Evolutionary conservation across 1,140 invertebrate species (phyloP).

Genomic region (Drosophila seguyi): DNA sequence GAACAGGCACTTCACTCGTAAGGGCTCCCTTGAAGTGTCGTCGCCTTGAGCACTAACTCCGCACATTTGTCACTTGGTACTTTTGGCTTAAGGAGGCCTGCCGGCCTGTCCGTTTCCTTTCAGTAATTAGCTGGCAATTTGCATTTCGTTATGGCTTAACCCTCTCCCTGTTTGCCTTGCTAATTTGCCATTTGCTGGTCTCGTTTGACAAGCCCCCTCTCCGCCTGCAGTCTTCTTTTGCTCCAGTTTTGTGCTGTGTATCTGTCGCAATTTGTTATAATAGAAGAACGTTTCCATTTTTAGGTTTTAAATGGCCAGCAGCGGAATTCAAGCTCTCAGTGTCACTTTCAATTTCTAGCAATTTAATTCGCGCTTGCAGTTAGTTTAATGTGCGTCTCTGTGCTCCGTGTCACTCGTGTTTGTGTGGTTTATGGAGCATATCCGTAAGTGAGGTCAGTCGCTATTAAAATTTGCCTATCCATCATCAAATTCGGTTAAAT

Average conservation of each 20-base stretch:
- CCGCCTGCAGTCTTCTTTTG: slow-evolving; percentile 19
- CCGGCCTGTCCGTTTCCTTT: neutral
- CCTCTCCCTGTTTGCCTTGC: slow-evolving; percentile 34
- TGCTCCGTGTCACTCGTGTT: neutral
- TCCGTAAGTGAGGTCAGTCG: slow-evolving; percentile 68
- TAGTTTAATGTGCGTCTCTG: slow-evolving; percentile 43
- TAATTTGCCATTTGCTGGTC: slow-evolving; percentile 7
- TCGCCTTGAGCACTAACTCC: slow-evolving; percentile 22
- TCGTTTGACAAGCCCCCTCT: slow-evolving; percentile 1
- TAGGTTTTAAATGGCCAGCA: slow-evolving; percentile 34
- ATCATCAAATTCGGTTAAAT: neutral
- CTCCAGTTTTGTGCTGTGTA: slow-evolving; percentile 6
- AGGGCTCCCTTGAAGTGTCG: neutral
- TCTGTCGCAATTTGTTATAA: slow-evolving; percentile 56
- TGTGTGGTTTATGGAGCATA: slow-evolving; percentile 41
- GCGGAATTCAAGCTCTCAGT: slow-evolving; percentile 57
- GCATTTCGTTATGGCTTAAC: slow-evolving; percentile 38
- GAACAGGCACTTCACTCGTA: neutral
- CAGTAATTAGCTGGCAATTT: slow-evolving; percentile 71
- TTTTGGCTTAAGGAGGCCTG: slow-evolving; percentile 20
- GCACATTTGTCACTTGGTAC: slow-evolving; percentile 68
- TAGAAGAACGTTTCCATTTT: slow-evolving; percentile 49
- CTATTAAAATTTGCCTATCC: slow-evolving; percentile 12
- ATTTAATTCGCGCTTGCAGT: slow-evolving; percentile 75
- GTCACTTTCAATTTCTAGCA: slow-evolving; percentile 82